phyloP scores from a whole-genome alignment of 2,888 invertebrate species.

The Pseudococcus viburni region DNA sequence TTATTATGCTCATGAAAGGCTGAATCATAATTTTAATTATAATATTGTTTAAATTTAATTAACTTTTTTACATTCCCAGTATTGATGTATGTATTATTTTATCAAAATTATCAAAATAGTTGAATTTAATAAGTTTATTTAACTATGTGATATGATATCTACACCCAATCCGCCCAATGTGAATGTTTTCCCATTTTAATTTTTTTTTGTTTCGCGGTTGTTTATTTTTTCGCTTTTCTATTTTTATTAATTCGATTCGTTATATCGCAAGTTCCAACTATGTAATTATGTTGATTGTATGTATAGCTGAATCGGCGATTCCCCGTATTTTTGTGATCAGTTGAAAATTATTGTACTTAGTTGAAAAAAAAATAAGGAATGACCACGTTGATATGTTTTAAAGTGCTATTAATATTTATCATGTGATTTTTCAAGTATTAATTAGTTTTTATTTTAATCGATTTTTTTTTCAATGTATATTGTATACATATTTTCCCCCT shows the following conservation, averaged over 20 bases:
- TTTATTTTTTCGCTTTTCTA: conserved; percentile 22
- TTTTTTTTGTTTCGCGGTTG: neutral
- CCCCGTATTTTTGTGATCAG: neutral
- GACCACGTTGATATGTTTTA: neutral
- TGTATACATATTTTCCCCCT: neutral
- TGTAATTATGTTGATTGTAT: neutral
- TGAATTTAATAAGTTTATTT: no score
- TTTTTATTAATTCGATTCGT: neutral
- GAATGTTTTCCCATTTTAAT: conserved; percentile 46
- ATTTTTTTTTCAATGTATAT: neutral
- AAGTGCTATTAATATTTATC: conserved; percentile 15
- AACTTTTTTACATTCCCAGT: conserved; percentile 27
- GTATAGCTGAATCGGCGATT: neutral
- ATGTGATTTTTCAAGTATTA: conserved; percentile 18
- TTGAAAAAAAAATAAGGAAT: neutral
- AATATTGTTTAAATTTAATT: conserved; percentile 6
- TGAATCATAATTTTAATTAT: conserved; percentile 43
- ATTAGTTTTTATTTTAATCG: conserved; percentile 2
- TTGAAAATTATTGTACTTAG: conserved; percentile 16
- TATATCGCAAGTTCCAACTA: neutral
- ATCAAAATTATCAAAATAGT: conserved; percentile 45
- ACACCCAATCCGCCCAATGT: conserved; percentile 32
- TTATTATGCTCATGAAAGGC: conserved; percentile 46
- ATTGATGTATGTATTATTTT: conserved; percentile 39
- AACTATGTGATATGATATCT: conserved; percentile 13